Conservation (phyloP, 2,797 vertebrate genomes). For the Poeciliopsis paucimaculata region DNA sequence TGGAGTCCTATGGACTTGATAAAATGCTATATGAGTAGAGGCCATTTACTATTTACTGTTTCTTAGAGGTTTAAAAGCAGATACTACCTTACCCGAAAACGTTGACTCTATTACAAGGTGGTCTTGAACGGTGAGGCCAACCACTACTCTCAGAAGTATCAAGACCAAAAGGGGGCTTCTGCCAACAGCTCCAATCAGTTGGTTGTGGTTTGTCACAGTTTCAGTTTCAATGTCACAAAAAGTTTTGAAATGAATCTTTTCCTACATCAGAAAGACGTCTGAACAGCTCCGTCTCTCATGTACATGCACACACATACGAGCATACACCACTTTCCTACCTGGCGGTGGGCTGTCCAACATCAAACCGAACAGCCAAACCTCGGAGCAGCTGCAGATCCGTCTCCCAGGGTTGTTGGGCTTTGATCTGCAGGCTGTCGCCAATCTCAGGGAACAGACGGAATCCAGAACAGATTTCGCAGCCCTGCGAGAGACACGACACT, state of each 20-base stretch:
- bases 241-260: background rate
- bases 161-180: background rate
- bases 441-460: conserved; percentile 43
- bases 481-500: conserved; percentile 25
- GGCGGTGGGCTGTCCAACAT: conserved; percentile 36
- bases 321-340: conserved; percentile 39
- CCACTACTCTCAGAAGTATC: background rate
- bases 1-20: no score
- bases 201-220: background rate
- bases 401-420: conserved; percentile 45
- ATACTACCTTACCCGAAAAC: background rate
- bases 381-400: conserved; percentile 37
- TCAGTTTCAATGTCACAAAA: background rate
- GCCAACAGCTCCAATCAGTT: background rate
- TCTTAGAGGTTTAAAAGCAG: background rate
- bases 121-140: background rate
- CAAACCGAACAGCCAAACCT: conserved; percentile 43
- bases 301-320: background rate
- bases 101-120: background rate
- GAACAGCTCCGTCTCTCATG: background rate
- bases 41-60: background rate
- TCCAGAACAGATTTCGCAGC: conserved; percentile 57
- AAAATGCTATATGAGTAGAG: no score
- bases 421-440: conserved; percentile 54
- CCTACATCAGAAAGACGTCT: background rate